Evolutionary conservation across 2,113 vertebrate species (phyloP).

Genomic region (Saccopteryx bilineata): DNA sequence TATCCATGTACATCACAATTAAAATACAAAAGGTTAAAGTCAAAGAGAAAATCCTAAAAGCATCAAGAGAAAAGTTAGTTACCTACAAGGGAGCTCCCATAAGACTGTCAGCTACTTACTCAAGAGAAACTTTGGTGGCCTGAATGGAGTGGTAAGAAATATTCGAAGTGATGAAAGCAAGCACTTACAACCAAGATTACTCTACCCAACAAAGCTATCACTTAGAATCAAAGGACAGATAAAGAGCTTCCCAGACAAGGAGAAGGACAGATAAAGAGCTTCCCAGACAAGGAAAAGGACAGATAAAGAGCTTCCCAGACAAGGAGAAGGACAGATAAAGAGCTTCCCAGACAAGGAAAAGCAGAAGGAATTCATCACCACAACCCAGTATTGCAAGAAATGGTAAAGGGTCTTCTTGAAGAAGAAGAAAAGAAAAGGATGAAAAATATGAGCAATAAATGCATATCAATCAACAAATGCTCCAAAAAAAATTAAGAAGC

Average conservation of each 20-base stretch:
- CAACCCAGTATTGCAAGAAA: neutral
- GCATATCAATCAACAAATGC: neutral
- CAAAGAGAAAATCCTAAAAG: neutral
- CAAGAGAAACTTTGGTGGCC: neutral
- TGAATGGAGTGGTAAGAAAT: neutral
- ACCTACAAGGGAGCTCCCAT: neutral
- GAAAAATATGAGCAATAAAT: neutral
- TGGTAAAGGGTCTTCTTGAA: neutral
- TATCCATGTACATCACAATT: neutral
- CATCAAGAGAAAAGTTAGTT: neutral
- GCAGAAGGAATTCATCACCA: neutral
- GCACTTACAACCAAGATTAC: neutral
- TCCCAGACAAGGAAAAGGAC: no score
- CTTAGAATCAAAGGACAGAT: neutral
- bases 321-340: no score
- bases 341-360: neutral
- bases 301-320: no score
- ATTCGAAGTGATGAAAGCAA: neutral
- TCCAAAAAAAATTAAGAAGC: neutral
- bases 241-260: neutral
- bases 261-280: neutral
- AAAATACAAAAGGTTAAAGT: neutral
- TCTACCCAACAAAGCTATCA: neutral
- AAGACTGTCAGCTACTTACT: neutral
- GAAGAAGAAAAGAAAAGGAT: neutral